A percentile compares a stretch with the other conserved stretches of the same genome.
Conservation (phyloP, 2,797 vertebrate genomes). For the Psittacula derbiana region DNA sequence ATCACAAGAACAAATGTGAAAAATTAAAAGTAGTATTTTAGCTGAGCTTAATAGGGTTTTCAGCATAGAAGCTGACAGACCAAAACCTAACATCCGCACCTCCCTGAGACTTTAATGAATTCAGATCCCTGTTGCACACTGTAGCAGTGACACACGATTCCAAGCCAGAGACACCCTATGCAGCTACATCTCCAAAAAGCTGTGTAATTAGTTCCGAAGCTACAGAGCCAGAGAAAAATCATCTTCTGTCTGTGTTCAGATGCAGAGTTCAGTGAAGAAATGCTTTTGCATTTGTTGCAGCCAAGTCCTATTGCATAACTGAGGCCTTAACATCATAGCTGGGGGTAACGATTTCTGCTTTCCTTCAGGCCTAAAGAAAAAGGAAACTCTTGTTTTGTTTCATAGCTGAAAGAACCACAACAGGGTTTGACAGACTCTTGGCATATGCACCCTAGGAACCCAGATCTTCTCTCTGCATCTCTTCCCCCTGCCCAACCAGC, state of each 20-base stretch:
- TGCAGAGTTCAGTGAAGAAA: background rate
- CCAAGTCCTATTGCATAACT: background rate
- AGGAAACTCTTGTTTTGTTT: background rate
- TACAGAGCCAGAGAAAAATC: background rate
- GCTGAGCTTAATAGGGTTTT: constrained; percentile 9
- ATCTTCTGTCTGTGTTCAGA: background rate
- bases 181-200: background rate
- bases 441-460: background rate
- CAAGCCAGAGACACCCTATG: background rate
- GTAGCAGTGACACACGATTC: background rate
- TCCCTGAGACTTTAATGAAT: constrained; percentile 4
- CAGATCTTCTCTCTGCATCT: background rate
- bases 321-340: background rate
- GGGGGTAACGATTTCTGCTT: background rate
- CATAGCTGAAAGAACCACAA: background rate
- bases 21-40: background rate
- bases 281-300: background rate
- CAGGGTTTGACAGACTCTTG: background rate
- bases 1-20: background rate
- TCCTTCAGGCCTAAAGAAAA: background rate
- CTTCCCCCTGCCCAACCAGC: background rate
- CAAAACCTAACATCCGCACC: background rate
- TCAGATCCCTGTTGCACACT: background rate
- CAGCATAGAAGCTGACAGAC: background rate
- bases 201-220: constrained; percentile 44